Base-by-base conservation (phyloP, 1,140 invertebrate genomes). In the Drosophila mauritiana region DNA sequence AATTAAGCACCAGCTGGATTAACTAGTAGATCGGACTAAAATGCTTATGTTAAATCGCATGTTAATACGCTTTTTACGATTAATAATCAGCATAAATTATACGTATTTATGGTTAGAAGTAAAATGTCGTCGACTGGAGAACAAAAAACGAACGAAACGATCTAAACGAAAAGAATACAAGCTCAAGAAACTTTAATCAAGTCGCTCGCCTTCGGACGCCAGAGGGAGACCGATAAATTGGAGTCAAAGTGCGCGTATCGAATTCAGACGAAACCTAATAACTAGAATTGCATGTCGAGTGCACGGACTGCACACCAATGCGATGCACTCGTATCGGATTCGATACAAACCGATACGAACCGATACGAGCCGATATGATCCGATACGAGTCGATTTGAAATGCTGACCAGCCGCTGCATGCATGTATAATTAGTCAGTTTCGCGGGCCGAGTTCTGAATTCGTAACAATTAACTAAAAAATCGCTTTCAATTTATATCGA, bases 211-310 rank as follows among this genome's bases (percentile, higher is more conserved):
- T 76, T 76, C 73, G 64, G 27, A 51, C 40, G 39, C 22, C 46
- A 15, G 59, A 73, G 42, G 39, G 45, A 40, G 37, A 31, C 46
- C 59, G 54, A 72, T 65, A 75, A 75, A 75, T 56, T 75, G 73
- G 73, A 76, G 73, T 76, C 73, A 76, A 76, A 76, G 73, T 75
- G 73, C 73, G 54, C 67, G 52, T 49, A 70, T 72, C 67, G 67
- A 63, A 74, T 74, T 74, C 70, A 51, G 36, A 61, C 48, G 64
- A 55, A 74, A 64, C 58, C 48, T 74, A 74, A 74, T 74, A 74
- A 74, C 72, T 74, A 45, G 12, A 53, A 76, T 76, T 46, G 73
- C 45, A 52, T 59, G 12, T 43, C 31, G 12, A 13, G 8, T 34
- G 27, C 31, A 51, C 25, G 46, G 31, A 65, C 31, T 17, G 57